phyloP scores from a whole-genome alignment of 2,797 vertebrate genomes.

The Varecia variegata region DNA sequence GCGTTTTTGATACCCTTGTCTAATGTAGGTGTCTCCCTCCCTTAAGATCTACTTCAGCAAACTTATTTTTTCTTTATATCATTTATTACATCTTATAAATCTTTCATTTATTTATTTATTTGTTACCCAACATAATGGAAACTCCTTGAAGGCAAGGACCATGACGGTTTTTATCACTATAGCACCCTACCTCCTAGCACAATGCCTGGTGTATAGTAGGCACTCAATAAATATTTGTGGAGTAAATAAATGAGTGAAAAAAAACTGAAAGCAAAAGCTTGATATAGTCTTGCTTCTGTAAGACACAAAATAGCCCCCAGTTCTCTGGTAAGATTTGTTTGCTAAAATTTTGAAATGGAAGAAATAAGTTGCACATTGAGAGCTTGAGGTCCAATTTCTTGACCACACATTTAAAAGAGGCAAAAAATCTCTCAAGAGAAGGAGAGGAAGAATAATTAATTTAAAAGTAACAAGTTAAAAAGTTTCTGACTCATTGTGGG shows the following conservation, averaged over 20 bases:
- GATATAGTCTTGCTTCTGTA: neutral
- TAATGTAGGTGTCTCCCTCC: neutral
- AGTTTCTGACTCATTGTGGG: neutral
- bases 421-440: neutral
- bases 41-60: neutral
- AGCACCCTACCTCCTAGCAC: neutral
- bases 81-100: neutral
- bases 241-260: neutral
- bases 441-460: neutral
- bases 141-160: neutral
- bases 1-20: neutral
- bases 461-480: neutral
- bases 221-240: neutral
- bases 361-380: neutral
- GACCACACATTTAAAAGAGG: neutral
- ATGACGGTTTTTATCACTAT: neutral
- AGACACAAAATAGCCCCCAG: neutral
- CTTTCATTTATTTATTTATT: neutral
- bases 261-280: neutral
- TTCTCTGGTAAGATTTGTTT: neutral
- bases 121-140: neutral
- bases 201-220: neutral
- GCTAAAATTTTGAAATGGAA: conserved; percentile 34
- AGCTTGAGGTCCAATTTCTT: neutral
- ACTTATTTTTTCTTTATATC: neutral